Evolutionary conservation across 2,113 vertebrate species (phyloP).

Genomic region (Sula dactylatra): DNA sequence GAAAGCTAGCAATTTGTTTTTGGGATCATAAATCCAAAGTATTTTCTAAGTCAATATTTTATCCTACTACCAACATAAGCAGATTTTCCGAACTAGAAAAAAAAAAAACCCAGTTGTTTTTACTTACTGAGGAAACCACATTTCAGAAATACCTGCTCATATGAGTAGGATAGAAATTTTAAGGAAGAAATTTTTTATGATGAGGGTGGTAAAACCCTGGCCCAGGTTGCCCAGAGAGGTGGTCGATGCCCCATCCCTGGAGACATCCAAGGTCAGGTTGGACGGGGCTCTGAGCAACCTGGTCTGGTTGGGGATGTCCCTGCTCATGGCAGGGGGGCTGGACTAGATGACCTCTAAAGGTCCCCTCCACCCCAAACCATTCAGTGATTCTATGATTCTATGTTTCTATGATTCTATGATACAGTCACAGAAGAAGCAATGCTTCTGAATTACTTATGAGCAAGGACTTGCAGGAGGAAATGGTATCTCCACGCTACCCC

Average conservation of each 20-base stretch:
- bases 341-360: not conserved
- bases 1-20: not conserved
- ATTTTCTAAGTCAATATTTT: not conserved
- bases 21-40: not conserved
- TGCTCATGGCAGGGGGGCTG: fast-evolving
- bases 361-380: not conserved
- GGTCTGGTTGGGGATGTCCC: fast-evolving
- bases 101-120: not conserved
- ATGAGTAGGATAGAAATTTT: not conserved
- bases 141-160: not conserved
- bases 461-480: not conserved
- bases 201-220: fast-evolving
- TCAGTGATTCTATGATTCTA: not conserved
- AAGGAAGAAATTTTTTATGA: not conserved
- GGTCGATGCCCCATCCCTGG: not conserved
- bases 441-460: not conserved
- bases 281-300: fast-evolving
- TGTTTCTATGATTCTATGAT: not conserved
- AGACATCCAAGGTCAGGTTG: fast-evolving
- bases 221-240: not conserved
- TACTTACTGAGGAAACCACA: not conserved
- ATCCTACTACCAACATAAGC: not conserved
- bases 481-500: not conserved
- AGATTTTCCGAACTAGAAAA: not conserved
- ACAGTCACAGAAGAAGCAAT: not conserved